Evolutionary conservation across 1,140 invertebrate species (phyloP), one percentile per base, ranked within the genome.

Genomic region (Polyergus mexicanus): DNA sequence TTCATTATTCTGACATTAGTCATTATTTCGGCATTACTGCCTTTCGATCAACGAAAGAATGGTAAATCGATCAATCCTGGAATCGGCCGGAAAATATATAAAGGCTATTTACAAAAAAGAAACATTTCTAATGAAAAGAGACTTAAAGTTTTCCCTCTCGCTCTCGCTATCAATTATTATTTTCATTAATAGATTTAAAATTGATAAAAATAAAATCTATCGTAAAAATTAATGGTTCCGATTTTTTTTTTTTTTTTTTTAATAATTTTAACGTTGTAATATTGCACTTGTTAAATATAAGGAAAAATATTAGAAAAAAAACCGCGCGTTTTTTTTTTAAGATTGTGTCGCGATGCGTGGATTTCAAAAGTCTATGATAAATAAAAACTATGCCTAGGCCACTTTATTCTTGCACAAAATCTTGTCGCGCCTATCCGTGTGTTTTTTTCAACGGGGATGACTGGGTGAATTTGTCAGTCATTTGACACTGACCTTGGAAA

Each of bases 381-480:
- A 86, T 75, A 87, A 88, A 86, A 92, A 92, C 78, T 90, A 83
- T 92, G 90, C 89, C 92, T 92, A 92, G 92, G 91, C 85, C 91
- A 81, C 91, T 90, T 90, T 93, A 92, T 92, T 93, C 92, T 76
- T 86, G 25, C 65, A 8, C 11, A 47, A 63, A 62, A 41, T 41
- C 13, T 22, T 19, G 10, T 74, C 25, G 5, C 22, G 8, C 10
- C 5, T 72, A 38, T 16, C 11, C 2, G 5, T 38, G 28, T 75
- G n/a, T 35, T 62, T 62, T 65, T 81, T 83, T 51, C 3, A 10
- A 3, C 35, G 32, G 35, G 32, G 35, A 51, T 54, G 7, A 8
- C 32, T 19, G 41, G 13, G 11, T 81, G 25, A 44, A 28, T 41
- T 38, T 41, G 54, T 35, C 35, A 7, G 25, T 60, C 68, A 35